Evolutionary conservation across 1,140 invertebrate genomes (phyloP).

Genomic region (Bombus vancouverensis): DNA sequence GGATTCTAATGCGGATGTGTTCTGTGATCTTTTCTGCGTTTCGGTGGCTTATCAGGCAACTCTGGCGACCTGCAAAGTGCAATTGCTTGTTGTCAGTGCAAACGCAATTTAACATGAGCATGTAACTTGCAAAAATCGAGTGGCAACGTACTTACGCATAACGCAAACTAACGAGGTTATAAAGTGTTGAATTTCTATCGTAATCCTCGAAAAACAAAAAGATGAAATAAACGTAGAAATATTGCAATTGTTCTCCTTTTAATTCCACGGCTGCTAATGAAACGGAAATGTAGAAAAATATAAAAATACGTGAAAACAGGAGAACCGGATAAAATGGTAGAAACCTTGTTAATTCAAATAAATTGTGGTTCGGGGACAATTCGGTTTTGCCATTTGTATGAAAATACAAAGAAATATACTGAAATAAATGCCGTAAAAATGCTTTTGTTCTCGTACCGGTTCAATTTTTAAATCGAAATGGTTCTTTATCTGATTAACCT

Average conservation of each 20-base stretch:
- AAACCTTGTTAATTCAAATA: neutral
- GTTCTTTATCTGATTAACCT: neutral
- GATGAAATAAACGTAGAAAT: neutral
- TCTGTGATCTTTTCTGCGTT: neutral
- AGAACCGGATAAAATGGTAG: neutral
- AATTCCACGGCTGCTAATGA: neutral
- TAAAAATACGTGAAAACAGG: neutral
- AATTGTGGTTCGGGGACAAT: neutral
- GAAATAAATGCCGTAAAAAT: neutral
- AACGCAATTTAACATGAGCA: conserved; percentile 18
- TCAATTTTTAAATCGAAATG: neutral
- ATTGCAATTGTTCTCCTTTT: neutral
- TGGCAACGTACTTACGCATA: neutral
- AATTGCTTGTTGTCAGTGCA: conserved; percentile 39
- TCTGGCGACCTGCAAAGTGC: conserved; percentile 12
- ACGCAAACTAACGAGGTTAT: neutral
- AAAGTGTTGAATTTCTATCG: neutral
- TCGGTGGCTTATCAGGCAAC: conserved; percentile 10
- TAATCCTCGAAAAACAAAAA: neutral
- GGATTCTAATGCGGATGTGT: neutral
- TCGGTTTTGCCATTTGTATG: neutral
- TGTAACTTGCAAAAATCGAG: conserved; percentile 13
- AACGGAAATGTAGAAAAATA: neutral
- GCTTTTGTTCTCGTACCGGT: neutral
- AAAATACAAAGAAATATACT: neutral